These are phyloP conservation scores for Exocentrus adspersus DNA, from an alignment of 2,888 invertebrate species.

Conservation along the genomic window DNA sequence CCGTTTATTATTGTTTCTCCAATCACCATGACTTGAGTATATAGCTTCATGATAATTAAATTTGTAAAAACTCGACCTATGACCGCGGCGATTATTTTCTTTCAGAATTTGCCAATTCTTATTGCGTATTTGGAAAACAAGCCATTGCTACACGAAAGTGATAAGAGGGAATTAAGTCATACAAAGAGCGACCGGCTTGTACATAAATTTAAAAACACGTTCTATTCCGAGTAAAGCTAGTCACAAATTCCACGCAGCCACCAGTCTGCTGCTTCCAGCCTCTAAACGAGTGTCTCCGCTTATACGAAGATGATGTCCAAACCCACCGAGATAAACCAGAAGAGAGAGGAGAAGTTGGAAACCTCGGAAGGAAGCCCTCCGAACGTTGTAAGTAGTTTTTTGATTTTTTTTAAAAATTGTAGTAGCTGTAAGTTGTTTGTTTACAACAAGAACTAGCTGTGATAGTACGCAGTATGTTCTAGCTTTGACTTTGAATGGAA, in stretches of 20 bases:
- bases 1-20: too few relatives aligned
- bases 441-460: too few relatives aligned
- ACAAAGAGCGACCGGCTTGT: not conserved
- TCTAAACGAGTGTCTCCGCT: not conserved
- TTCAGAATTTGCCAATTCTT: too few relatives aligned
- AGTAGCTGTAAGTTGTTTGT: too few relatives aligned
- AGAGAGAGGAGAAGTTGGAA: conserved; percentile 9
- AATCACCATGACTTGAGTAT: too few relatives aligned
- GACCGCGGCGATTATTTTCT: too few relatives aligned
- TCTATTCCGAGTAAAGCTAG: conserved; percentile 30
- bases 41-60: too few relatives aligned
- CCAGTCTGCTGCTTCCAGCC: conserved; percentile 25
- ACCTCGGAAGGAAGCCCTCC: conserved; percentile 43
- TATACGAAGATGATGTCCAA: conserved; percentile 38
- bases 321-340: conserved; percentile 39
- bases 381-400: conserved; percentile 42
- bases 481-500: not conserved
- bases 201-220: conserved; percentile 27
- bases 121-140: too few relatives aligned
- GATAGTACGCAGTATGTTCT: too few relatives aligned
- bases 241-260: conserved; percentile 10
- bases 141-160: not conserved
- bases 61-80: too few relatives aligned
- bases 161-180: not conserved
- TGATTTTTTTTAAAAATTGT: too few relatives aligned